phyloP scores from a whole-genome alignment of 2,113 vertebrate genomes.

The Spilogale gracilis region DNA sequence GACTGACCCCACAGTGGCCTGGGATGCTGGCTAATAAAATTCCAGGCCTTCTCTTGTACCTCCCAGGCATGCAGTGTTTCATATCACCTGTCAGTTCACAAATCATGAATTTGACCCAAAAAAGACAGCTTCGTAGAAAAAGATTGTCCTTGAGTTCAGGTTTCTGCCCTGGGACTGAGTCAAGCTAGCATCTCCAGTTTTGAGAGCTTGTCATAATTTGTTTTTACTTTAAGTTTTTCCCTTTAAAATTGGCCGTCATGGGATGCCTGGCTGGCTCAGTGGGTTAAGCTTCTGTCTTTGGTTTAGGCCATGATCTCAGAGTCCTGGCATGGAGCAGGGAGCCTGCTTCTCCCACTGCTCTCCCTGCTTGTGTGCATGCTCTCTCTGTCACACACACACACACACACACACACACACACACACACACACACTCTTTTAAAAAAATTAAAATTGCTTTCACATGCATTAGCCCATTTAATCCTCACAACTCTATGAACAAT shows the following conservation, averaged over 20 bases:
- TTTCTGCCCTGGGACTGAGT: constrained; percentile 71
- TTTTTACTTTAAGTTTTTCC: constrained; percentile 32
- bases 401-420: not conserved
- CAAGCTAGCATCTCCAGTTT: constrained; percentile 71
- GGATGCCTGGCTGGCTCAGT: not conserved
- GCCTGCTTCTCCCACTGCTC: not conserved
- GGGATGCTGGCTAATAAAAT: constrained; percentile 70
- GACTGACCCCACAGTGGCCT: not conserved
- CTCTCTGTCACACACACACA: not conserved
- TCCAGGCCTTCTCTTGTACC: constrained; percentile 58
- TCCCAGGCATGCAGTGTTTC: constrained; percentile 51
- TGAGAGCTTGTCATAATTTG: constrained; percentile 78
- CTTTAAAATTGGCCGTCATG: not conserved
- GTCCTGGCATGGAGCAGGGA: not conserved
- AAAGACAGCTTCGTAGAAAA: constrained; percentile 63
- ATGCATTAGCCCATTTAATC: not conserved
- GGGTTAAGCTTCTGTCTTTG: not conserved
- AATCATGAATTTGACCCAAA: constrained; percentile 78
- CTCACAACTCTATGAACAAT: not conserved
- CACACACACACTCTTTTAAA: not conserved
- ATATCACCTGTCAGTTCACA: constrained; percentile 64
- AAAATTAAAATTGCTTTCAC: not conserved
- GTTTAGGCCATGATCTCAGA: not conserved
- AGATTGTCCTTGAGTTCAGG: constrained; percentile 69
- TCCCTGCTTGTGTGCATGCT: too few relatives aligned